phyloP scores from a whole-genome alignment of 2,888 invertebrate species.

The Xylophagus ater region DNA sequence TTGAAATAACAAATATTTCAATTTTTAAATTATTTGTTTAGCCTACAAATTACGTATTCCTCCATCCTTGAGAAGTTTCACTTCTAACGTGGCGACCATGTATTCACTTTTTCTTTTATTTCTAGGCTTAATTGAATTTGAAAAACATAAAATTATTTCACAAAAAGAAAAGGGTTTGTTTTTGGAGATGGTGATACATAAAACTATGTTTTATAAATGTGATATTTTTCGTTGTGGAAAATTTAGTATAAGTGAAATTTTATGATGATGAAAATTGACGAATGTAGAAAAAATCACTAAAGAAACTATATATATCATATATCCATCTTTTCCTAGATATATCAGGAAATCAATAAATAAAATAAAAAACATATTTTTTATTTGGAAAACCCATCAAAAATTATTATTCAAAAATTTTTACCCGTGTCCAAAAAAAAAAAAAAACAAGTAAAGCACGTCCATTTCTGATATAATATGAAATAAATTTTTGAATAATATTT shows the following conservation, averaged over 20 bases:
- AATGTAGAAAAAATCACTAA: constrained; percentile 3
- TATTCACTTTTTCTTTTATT: no score
- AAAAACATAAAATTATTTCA: constrained; percentile 10
- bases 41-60: no score
- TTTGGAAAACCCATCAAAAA: not conserved
- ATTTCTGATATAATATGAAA: no score
- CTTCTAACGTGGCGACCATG: no score
- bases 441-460: not conserved
- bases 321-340: no score
- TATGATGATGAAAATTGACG: constrained; percentile 15
- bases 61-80: no score
- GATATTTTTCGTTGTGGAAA: no score
- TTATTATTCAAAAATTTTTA: not conserved
- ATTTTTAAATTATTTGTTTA: no score
- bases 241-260: constrained; percentile 12
- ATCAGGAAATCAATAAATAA: not conserved
- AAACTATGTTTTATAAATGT: not conserved
- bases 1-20: no score
- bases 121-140: constrained; percentile 7
- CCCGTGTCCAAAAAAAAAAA: not conserved
- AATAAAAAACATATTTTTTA: not conserved
- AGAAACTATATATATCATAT: no score
- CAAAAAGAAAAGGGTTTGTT: constrained; percentile 3
- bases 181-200: not conserved
- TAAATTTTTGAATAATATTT: no score